Conservation (phyloP, 2,113 vertebrate genomes). For the Xyrauchen texanus region DNA sequence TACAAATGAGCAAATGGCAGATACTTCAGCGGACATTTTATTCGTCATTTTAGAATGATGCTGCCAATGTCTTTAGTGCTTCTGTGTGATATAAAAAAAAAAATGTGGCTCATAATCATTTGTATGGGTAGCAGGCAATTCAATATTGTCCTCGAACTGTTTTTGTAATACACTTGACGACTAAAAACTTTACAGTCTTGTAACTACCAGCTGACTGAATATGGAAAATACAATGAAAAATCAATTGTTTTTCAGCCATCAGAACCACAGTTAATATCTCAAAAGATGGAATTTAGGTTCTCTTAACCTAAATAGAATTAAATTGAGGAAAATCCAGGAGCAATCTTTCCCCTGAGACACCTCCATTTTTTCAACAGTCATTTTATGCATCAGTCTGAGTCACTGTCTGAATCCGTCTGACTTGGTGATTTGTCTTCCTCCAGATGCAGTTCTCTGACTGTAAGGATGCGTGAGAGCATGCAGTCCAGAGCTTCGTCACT, state of each 20-base stretch:
- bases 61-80: slow-evolving; percentile 27
- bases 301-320: neutral
- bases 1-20: neutral
- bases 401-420: slow-evolving; percentile 3
- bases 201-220: neutral
- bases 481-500: slow-evolving; percentile 88
- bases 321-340: neutral
- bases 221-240: no score
- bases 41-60: neutral
- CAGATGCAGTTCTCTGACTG: slow-evolving; percentile 89
- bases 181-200: neutral
- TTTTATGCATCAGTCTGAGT: slow-evolving; percentile 25
- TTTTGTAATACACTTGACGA: neutral
- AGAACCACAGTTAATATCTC: no score
- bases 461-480: slow-evolving; percentile 93
- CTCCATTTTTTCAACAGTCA: neutral
- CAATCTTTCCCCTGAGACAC: neutral
- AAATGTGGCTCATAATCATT: no score
- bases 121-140: no score
- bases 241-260: no score
- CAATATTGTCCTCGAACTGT: no score
- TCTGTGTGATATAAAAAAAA: neutral
- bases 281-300: no score
- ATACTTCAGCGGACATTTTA: neutral
- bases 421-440: slow-evolving; percentile 67